Conservation (phyloP, 2,113 vertebrate genomes). For the Acrocephalus kingi region DNA sequence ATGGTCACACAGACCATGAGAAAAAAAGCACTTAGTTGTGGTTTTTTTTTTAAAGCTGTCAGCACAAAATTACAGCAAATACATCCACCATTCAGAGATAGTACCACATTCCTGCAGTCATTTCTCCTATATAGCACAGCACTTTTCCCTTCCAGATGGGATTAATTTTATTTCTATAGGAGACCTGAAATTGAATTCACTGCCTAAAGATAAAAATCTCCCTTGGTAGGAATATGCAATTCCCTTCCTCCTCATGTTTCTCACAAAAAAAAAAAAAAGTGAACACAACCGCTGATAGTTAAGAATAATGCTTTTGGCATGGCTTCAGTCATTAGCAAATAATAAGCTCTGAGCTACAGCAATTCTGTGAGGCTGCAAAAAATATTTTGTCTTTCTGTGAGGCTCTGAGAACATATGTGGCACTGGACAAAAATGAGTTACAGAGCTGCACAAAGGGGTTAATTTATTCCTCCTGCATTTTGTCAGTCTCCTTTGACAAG, state of each 20-base stretch:
- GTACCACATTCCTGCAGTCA: not conserved
- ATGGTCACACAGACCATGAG: not conserved
- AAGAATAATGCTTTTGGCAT: slow-evolving; percentile 23
- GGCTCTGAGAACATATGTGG: not conserved
- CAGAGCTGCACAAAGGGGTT: slow-evolving; percentile 38
- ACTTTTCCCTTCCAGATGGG: slow-evolving; percentile 61
- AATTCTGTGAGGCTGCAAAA: not conserved
- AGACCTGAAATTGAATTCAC: slow-evolving; percentile 60
- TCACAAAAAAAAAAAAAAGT: not conserved
- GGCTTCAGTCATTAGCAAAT: slow-evolving; percentile 17
- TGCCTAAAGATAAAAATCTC: slow-evolving; percentile 69
- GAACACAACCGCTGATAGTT: not conserved
- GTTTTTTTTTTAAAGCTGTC: not conserved
- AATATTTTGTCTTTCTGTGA: slow-evolving; percentile 8
- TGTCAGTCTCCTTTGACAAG: slow-evolving; percentile 43
- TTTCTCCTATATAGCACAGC: not conserved
- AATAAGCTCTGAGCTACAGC: not conserved
- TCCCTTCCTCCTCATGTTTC: slow-evolving; percentile 57
- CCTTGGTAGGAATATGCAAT: slow-evolving; percentile 55
- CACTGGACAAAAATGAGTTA: slow-evolving; percentile 22
- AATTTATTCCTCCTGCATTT: slow-evolving; percentile 59
- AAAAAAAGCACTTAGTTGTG: not conserved
- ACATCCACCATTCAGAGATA: not conserved
- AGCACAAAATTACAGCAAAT: slow-evolving; percentile 34
- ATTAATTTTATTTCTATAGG: slow-evolving; percentile 57